These are phyloP conservation scores for Gallinago stenura DNA, from an alignment of 2,797 vertebrate genomes.

Conservation along the genomic window DNA sequence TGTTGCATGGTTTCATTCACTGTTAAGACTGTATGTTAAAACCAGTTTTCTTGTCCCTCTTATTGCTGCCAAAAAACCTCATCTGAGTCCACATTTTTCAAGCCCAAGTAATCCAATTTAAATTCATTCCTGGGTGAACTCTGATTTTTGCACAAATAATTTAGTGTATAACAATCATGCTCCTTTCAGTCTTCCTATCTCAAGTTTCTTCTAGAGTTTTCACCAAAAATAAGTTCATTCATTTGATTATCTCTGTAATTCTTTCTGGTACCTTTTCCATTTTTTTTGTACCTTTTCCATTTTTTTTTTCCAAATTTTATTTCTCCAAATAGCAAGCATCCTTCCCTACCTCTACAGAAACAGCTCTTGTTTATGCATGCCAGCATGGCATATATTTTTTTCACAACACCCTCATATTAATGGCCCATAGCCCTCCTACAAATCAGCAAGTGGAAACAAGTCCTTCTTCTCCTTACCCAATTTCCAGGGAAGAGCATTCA, in stretches of 20 bases:
- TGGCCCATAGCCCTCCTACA: background rate
- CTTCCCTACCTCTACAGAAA: background rate
- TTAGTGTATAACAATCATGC: background rate
- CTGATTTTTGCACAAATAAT: slow-evolving; percentile 11
- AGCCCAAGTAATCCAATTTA: background rate
- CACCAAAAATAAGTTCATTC: background rate
- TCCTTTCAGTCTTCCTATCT: background rate
- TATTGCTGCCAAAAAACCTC: background rate
- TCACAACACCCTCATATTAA: background rate
- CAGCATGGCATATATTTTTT: background rate
- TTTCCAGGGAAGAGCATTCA: background rate
- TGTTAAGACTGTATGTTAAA: background rate
- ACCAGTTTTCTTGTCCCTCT: background rate
- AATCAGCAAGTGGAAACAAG: background rate
- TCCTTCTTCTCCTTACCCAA: background rate
- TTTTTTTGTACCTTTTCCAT: background rate
- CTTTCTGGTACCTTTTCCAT: background rate
- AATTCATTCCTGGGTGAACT: background rate
- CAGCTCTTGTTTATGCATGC: background rate
- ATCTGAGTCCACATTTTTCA: background rate
- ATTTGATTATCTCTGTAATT: background rate
- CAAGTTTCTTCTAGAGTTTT: background rate
- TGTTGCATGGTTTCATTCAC: background rate
- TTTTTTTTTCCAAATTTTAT: background rate
- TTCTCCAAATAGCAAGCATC: background rate